phyloP scores from a whole-genome alignment of 1,140 invertebrate genomes.

The Aphis gossypii region DNA sequence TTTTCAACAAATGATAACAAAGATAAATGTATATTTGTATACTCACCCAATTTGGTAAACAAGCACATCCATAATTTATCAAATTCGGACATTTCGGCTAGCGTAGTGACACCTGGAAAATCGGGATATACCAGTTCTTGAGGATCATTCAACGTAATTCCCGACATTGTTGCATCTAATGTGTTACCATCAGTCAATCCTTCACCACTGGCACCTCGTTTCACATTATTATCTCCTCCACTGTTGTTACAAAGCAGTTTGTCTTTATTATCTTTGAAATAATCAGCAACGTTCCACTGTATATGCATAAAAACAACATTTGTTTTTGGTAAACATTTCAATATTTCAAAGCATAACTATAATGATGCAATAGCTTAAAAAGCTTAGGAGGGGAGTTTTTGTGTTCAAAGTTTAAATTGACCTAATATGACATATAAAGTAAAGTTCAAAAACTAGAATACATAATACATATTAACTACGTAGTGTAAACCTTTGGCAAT shows the following conservation, averaged over 20 bases:
- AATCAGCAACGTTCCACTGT: slow-evolving; percentile 98
- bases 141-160: slow-evolving; percentile 73
- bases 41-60: slow-evolving; percentile 80
- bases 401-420: too few species aligned
- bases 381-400: too few species aligned
- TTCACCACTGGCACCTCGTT: background rate
- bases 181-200: background rate
- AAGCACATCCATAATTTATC: slow-evolving; percentile 96
- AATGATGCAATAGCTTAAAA: too few species aligned
- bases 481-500: too few species aligned
- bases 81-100: slow-evolving; percentile 83
- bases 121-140: slow-evolving; percentile 75
- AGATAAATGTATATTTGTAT: background rate
- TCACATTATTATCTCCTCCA: background rate
- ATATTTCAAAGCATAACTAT: background rate
- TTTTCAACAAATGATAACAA: too few species aligned
- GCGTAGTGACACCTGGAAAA: slow-evolving; percentile 73
- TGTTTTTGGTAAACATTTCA: background rate
- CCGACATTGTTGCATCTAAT: background rate
- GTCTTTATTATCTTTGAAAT: slow-evolving; percentile 93
- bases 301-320: slow-evolving; percentile 60
- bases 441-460: too few species aligned
- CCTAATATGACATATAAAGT: too few species aligned
- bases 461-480: too few species aligned
- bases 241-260: slow-evolving; percentile 72